Evolutionary conservation across 2,797 vertebrate genomes (phyloP).

Genomic region (Acanthurus lineatus): DNA sequence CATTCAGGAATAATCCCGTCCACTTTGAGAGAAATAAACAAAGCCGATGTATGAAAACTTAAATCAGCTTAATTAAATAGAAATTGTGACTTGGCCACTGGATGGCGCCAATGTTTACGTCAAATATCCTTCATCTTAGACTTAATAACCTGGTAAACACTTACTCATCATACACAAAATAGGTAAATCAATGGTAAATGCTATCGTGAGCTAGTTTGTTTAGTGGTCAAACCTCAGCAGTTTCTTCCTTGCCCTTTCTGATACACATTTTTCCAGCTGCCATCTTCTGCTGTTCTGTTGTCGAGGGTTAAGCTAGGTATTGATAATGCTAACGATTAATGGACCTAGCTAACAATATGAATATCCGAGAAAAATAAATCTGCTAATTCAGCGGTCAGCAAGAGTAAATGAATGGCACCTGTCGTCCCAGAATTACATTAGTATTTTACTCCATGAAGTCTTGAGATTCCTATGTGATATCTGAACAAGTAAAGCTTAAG

Average conservation of each 20-base stretch:
- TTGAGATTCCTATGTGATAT: not conserved
- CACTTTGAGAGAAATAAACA: slow-evolving; percentile 59
- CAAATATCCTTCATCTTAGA: not conserved
- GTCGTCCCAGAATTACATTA: not conserved
- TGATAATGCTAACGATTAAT: slow-evolving; percentile 14
- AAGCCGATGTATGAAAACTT: not conserved
- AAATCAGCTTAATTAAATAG: not conserved
- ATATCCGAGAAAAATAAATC: not conserved
- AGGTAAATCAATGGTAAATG: not conserved
- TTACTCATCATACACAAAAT: not conserved
- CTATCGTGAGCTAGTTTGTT: not conserved
- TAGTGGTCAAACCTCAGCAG: slow-evolving; percentile 74
- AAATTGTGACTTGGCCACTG: slow-evolving; percentile 9
- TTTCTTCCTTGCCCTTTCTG: slow-evolving; percentile 63
- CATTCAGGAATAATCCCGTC: slow-evolving; percentile 77
- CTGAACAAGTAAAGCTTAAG: not conserved
- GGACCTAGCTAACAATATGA: not conserved
- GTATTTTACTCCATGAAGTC: fast-evolving
- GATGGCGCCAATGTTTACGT: slow-evolving; percentile 31
- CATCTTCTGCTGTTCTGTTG: slow-evolving; percentile 58
- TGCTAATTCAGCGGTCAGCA: fast-evolving
- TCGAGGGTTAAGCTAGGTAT: not conserved
- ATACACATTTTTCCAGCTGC: slow-evolving; percentile 59
- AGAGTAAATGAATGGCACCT: fast-evolving
- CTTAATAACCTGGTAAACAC: not conserved